Conservation (phyloP, 2,113 vertebrate species). For the Gavialis gangeticus region DNA sequence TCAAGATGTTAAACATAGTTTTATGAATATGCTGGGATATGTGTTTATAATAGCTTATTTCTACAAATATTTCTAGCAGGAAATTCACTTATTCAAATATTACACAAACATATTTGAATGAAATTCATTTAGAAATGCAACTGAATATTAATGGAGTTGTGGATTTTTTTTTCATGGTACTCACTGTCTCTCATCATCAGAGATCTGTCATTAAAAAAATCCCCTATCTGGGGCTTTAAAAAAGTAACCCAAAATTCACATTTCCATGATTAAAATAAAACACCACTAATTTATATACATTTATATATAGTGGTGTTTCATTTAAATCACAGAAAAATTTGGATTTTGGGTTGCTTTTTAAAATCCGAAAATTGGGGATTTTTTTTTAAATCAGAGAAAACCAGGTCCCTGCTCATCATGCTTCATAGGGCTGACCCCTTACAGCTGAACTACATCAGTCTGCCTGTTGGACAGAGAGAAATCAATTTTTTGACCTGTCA, state of each 20-base stretch:
- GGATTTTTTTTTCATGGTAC: not conserved
- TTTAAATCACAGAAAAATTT: not conserved
- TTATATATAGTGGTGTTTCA: not conserved
- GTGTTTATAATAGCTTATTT: not conserved
- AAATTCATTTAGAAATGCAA: not conserved
- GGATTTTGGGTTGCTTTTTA: not conserved
- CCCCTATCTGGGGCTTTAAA: no score
- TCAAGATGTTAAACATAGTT: not conserved
- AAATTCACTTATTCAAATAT: not conserved
- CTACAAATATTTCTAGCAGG: not conserved
- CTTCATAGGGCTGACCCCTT: not conserved
- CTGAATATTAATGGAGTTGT: not conserved
- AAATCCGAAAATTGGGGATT: slow-evolving; percentile 19
- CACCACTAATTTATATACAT: not conserved
- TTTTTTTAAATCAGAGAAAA: not conserved
- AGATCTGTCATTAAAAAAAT: no score
- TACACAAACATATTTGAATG: not conserved
- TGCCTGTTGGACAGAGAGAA: not conserved
- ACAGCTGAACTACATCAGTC: not conserved
- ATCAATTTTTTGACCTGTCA: not conserved
- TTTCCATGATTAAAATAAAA: no score
- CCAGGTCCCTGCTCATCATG: not conserved
- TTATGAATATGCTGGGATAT: not conserved
- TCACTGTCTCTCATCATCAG: not conserved
- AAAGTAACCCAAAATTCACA: no score